phyloP scores from a whole-genome alignment of 2,888 invertebrate genomes.

The Anoncus sp. region DNA sequence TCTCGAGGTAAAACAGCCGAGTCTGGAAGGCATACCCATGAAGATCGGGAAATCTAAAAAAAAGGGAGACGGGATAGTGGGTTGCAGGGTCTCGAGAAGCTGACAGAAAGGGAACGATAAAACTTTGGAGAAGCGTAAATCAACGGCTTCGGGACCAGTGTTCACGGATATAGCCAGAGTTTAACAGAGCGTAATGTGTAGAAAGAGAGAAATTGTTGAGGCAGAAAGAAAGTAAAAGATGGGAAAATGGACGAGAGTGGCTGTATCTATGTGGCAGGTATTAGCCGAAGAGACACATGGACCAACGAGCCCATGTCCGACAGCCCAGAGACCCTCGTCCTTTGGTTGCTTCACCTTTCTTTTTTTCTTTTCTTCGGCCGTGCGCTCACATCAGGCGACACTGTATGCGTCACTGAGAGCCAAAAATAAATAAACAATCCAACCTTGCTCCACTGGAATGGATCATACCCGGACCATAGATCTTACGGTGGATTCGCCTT shows the following conservation, averaged over 20 bases:
- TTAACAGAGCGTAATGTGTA: conserved; percentile 41
- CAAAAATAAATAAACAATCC: conserved; percentile 19
- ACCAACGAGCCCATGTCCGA: conserved; percentile 30
- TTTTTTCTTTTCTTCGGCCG: too few species aligned
- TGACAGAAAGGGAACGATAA: conserved; percentile 76
- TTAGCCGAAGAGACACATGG: conserved; percentile 13
- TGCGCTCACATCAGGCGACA: not conserved
- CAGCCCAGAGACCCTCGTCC: conserved; percentile 21
- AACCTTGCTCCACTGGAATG: conserved; percentile 30
- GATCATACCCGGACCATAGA: conserved; percentile 49
- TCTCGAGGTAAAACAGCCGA: conserved; percentile 16
- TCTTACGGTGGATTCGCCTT: conserved; percentile 58
- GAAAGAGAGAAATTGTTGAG: conserved; percentile 13
- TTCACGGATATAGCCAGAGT: conserved; percentile 34
- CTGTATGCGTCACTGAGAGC: conserved; percentile 5
- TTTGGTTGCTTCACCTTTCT: conserved; percentile 10
- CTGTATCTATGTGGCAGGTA: conserved; percentile 28
- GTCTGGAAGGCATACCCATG: not conserved
- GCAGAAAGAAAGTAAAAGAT: conserved; percentile 3
- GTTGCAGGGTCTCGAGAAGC: conserved; percentile 45
- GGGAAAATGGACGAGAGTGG: conserved; percentile 11
- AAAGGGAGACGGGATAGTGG: conserved; percentile 48
- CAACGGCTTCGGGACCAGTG: conserved; percentile 66
- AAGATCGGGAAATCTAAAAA: not conserved
- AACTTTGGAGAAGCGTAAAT: conserved; percentile 77